These are phyloP conservation scores for Australoheros facetus DNA, from an alignment of 2,797 vertebrate species.

Conservation along the genomic window DNA sequence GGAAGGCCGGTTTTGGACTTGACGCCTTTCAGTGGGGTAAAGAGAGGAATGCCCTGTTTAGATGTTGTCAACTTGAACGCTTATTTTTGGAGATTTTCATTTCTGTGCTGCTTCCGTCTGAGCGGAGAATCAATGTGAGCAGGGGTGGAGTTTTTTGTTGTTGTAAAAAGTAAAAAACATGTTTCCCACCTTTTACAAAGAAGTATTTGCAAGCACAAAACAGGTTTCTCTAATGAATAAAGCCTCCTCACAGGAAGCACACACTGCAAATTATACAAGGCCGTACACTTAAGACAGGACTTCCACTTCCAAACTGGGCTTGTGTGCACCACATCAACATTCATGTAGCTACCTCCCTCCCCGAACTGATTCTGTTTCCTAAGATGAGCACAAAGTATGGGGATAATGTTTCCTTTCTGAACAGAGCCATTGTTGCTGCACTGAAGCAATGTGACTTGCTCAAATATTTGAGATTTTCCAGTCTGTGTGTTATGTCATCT, in stretches of 20 bases:
- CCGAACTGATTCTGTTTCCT: constrained; percentile 5
- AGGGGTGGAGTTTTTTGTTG: background rate
- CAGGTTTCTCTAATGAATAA: background rate
- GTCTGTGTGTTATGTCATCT: background rate
- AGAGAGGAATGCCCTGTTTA: constrained; percentile 22
- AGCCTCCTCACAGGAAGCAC: background rate
- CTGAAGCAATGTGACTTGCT: constrained; percentile 20
- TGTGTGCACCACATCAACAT: constrained; percentile 16
- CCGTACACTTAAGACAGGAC: background rate
- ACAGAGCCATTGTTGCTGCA: constrained; percentile 45
- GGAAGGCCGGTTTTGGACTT: constrained; percentile 40
- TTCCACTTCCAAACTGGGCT: background rate
- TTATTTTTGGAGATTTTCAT: constrained; percentile 65
- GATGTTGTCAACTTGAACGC: constrained; percentile 46
- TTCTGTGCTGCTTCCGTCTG: constrained; percentile 13
- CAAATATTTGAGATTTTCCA: constrained; percentile 25
- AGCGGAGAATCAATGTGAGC: constrained; percentile 40
- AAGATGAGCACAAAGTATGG: constrained; percentile 40
- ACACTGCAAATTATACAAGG: background rate
- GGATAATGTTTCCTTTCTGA: constrained; percentile 12
- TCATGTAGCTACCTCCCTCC: constrained; percentile 44
- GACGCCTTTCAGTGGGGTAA: constrained; percentile 35
- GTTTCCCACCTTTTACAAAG: background rate
- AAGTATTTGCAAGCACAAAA: constrained; percentile 23
- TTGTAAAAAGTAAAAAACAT: background rate